Evolutionary conservation across 2,113 vertebrate species (phyloP), one percentile per base, ranked within the genome.

Genomic region (Eulemur rufifrons): DNA sequence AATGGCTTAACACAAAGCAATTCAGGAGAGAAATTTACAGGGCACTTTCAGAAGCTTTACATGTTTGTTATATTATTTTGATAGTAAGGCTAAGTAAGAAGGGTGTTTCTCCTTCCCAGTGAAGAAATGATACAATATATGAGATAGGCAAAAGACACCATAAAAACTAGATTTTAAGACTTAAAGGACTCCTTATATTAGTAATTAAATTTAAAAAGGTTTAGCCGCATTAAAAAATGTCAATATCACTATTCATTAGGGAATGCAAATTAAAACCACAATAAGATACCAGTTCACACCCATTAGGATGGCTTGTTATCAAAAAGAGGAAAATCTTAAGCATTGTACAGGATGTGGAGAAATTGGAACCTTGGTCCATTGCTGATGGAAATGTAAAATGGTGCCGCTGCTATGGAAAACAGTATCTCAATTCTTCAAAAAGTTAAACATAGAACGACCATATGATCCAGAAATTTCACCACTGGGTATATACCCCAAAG

Each of bases 181-280:
- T 54, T 61, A 61, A 45, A 63, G 32, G 76, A 78, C 21, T 64
- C 86, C 34, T 71, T 71, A 47, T 73, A 39, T 90, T 54, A 86
- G 80, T 90, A 90, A 54, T 85, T 54, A 95, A 91, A 50, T 66
- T 77, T 82, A 25, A 64, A 94, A 86, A 87, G 37, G 52, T 42
- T 52, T 27, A 54, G n/a, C 47, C 45, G 66, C 63, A 73, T 32
- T 52, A 52, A 50, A 80, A 71, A 42, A 37, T 63, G 21, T 59
- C 50, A 64, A 2, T 64, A 54, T 86, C 21, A 45, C 52, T 86
- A 95, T 37, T 86, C 82, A 80, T 80, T 86, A 73, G 45, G 32
- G 45, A 95, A 80, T 63, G 63, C 45, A 81, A 81, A 61, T 73
- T 23, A 86, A n/a, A 80, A 68, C 64, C 52, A 78, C 34, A 71